A percentile compares a stretch with the other conserved stretches of the same genome.
These are phyloP conservation scores for Meliscaeva auricollis DNA, from an alignment of 2,888 invertebrate species.

Conservation along the genomic window DNA sequence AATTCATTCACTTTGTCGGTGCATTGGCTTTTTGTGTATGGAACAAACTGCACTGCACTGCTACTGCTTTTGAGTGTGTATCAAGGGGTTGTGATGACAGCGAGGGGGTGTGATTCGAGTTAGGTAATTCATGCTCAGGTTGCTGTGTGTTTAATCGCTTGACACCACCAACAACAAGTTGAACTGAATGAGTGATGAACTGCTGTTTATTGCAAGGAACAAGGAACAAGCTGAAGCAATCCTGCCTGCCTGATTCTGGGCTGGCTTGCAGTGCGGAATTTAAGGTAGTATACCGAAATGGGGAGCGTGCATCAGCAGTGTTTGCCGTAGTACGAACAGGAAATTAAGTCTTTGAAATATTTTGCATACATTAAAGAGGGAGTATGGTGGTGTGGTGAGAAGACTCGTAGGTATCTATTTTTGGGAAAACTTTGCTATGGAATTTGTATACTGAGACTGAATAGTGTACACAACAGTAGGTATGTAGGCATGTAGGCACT, in stretches of 20 bases:
- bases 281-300: neutral
- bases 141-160: slow-evolving; percentile 76
- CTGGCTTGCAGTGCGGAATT: too few relatives aligned
- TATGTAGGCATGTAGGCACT: neutral
- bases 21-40: slow-evolving; percentile 54
- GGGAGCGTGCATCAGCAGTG: slow-evolving; percentile 27
- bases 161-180: slow-evolving; percentile 74
- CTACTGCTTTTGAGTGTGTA: slow-evolving; percentile 30
- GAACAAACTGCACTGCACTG: slow-evolving; percentile 6
- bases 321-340: slow-evolving; percentile 53
- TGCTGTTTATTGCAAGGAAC: slow-evolving; percentile 35
- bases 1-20: slow-evolving; percentile 73
- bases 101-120: slow-evolving; percentile 59
- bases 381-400: neutral
- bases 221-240: neutral
- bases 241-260: too few relatives aligned
- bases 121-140: slow-evolving; percentile 71
- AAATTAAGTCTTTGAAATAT: slow-evolving; percentile 76
- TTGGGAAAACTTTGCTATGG: slow-evolving; percentile 9
- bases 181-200: slow-evolving; percentile 73
- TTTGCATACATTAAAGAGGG: slow-evolving; percentile 61
- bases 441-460: slow-evolving; percentile 1
- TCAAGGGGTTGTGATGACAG: slow-evolving; percentile 46
- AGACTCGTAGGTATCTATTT: neutral
- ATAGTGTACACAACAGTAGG: too few relatives aligned